These are phyloP conservation scores for Polyommatus icarus DNA, from an alignment of 2,888 invertebrate species.

Conservation along the genomic window DNA sequence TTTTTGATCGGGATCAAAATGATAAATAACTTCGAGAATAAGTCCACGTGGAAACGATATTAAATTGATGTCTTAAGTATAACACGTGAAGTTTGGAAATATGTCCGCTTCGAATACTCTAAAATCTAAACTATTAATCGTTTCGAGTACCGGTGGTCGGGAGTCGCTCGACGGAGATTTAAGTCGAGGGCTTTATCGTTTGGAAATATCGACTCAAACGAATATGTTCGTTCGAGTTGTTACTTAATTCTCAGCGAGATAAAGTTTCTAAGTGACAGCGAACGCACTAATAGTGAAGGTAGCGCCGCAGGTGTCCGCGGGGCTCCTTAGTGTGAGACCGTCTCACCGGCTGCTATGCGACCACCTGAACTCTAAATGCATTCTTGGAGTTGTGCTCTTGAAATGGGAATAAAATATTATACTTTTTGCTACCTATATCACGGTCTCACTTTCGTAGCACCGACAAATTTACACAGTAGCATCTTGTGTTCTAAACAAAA, in stretches of 20 bases:
- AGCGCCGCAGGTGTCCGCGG: not conserved
- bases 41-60: slow-evolving; percentile 71
- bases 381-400: not conserved
- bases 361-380: not conserved
- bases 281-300: slow-evolving; percentile 10
- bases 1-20: slow-evolving; percentile 77
- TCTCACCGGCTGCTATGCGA: not conserved
- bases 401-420: not conserved
- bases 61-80: slow-evolving; percentile 77
- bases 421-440: not conserved
- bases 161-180: not conserved
- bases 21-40: slow-evolving; percentile 77
- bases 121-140: slow-evolving; percentile 24
- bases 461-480: not conserved
- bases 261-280: slow-evolving; percentile 21
- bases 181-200: slow-evolving; percentile 19
- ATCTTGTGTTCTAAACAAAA: not conserved
- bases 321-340: not conserved
- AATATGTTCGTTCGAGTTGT: slow-evolving; percentile 8
- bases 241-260: slow-evolving; percentile 21
- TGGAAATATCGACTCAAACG: not conserved
- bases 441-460: not conserved
- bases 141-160: not conserved
- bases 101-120: slow-evolving; percentile 19
- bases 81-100: slow-evolving; percentile 22